Percentiles rank a stretch among this genome's conserved stretches.
Evolutionary conservation across 2,888 invertebrate species (phyloP).

Genomic region (Eumacrocentrus americanus): DNA sequence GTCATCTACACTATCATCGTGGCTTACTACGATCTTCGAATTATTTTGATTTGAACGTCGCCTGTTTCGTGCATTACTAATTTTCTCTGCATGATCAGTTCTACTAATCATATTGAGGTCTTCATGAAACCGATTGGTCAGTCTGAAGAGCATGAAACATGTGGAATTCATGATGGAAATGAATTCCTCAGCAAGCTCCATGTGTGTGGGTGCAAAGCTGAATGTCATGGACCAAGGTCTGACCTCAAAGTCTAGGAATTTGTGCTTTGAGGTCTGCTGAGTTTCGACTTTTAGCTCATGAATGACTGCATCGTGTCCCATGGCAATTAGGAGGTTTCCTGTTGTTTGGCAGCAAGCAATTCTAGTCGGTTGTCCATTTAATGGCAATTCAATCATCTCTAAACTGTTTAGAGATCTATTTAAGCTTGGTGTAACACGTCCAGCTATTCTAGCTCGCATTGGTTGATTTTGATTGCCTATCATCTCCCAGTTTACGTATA

Average conservation of each 20-base stretch:
- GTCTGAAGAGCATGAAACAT: conserved; percentile 65
- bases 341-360: conserved; percentile 70
- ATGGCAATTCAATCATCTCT: conserved; percentile 78
- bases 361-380: conserved; percentile 66
- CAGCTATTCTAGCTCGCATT: conserved; percentile 75
- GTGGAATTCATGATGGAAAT: conserved; percentile 69
- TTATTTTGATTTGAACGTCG: conserved; percentile 27
- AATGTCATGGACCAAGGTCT: conserved; percentile 70
- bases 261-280: conserved; percentile 72
- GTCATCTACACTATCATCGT: conserved; percentile 25
- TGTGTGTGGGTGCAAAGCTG: conserved; percentile 67
- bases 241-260: conserved; percentile 74
- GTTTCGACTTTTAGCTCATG: conserved; percentile 71
- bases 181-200: conserved; percentile 73
- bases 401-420: conserved; percentile 68
- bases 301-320: conserved; percentile 61
- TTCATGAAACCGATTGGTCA: conserved; percentile 56
- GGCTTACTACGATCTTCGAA: conserved; percentile 27
- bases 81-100: conserved; percentile 28
- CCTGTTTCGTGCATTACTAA: conserved; percentile 14
- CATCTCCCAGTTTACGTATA: conserved; percentile 77
- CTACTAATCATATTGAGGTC: conserved; percentile 46
- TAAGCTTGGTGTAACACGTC: conserved; percentile 74
- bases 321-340: conserved; percentile 62
- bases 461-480: conserved; percentile 63